phyloP scores from a whole-genome alignment of 64 coral and sea anemone genomes.

The Montipora foliosa region DNA sequence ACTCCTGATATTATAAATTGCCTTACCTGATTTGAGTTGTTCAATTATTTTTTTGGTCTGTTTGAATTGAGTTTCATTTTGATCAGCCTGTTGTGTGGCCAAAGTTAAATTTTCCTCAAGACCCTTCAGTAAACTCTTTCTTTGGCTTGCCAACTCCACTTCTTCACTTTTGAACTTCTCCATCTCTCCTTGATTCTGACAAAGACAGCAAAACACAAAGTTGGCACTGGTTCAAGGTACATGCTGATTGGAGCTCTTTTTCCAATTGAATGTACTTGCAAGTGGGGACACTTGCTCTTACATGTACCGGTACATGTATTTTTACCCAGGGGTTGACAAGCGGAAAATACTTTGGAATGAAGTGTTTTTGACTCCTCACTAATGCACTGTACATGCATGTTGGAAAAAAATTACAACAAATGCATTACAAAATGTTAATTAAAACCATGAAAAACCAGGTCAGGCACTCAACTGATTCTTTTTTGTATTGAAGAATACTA shows the following conservation, averaged over 20 bases:
- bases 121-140: constrained; percentile 84
- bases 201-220: not conserved
- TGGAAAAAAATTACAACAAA: too few relatives aligned
- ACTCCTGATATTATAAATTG: not conserved
- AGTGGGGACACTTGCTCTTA: too few relatives aligned
- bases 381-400: too few relatives aligned
- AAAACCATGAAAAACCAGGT: too few relatives aligned
- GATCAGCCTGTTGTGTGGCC: constrained; percentile 59
- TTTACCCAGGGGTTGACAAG: too few relatives aligned
- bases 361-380: too few relatives aligned
- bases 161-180: constrained; percentile 98
- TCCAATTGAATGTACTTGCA: not conserved
- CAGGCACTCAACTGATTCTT: too few relatives aligned
- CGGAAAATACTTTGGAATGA: too few relatives aligned
- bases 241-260: not conserved
- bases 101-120: constrained; percentile 84
- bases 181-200: constrained; percentile 89
- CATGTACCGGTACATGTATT: too few relatives aligned
- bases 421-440: too few relatives aligned
- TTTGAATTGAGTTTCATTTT: constrained; percentile 83
- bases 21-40: constrained; percentile 91
- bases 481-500: too few relatives aligned
- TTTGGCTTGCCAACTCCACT: constrained; percentile 87
- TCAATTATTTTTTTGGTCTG: constrained; percentile 96
- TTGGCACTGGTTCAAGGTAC: not conserved